These are phyloP conservation scores for Brachionichthys hirsutus DNA, from an alignment of 2,113 vertebrate species.

Conservation along the genomic window DNA sequence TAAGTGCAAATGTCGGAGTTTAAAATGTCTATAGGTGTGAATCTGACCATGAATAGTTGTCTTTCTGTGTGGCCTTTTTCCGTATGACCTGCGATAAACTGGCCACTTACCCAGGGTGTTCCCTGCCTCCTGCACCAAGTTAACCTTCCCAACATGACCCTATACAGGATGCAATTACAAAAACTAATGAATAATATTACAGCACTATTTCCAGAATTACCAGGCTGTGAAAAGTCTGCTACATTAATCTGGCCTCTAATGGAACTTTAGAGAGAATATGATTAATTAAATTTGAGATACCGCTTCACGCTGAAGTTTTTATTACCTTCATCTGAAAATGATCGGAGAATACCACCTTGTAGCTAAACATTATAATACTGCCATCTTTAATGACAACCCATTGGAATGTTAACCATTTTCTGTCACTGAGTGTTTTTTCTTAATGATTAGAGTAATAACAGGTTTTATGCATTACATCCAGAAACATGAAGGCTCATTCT, in stretches of 20 bases:
- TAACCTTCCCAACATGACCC: no score
- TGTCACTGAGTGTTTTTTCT: conserved; percentile 25
- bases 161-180: no score
- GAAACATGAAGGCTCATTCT: conserved; percentile 2
- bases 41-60: no score
- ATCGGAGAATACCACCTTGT: conserved; percentile 24
- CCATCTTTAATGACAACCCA: conserved; percentile 15
- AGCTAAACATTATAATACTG: conserved; percentile 27
- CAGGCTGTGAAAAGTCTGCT: background rate
- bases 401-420: conserved; percentile 24
- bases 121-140: no score
- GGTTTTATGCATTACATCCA: conserved; percentile 22
- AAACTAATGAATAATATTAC: no score
- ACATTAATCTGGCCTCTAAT: background rate
- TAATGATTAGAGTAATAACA: conserved; percentile 40
- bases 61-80: no score
- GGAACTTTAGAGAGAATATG: background rate
- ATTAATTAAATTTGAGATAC: conserved; percentile 5
- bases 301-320: conserved; percentile 3
- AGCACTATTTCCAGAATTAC: background rate
- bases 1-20: no score
- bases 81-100: no score
- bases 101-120: no score
- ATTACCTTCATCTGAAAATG: conserved; percentile 1
- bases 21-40: no score